Evolutionary conservation across 2,797 vertebrate genomes (phyloP).

Genomic region (Onychomys leucogaster): DNA sequence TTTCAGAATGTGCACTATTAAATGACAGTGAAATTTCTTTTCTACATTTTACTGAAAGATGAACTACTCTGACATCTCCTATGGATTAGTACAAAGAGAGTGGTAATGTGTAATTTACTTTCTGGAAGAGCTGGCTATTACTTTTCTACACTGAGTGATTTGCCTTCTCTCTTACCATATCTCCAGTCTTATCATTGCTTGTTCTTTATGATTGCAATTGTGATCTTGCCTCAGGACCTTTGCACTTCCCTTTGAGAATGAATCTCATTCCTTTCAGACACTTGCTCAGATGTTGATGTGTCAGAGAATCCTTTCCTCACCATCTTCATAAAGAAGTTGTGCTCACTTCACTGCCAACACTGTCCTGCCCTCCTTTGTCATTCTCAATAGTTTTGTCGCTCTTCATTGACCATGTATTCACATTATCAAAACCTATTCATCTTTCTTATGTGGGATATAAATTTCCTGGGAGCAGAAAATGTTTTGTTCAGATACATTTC

Average conservation of each 20-base stretch:
- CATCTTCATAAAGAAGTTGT: neutral
- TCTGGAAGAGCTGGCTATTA: too few species aligned
- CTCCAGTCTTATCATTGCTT: neutral
- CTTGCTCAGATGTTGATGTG: too few species aligned
- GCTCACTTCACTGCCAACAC: accelerated
- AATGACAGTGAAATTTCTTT: neutral
- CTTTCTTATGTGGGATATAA: neutral
- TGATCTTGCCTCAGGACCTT: neutral
- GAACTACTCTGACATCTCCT: neutral
- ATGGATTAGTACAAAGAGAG: neutral
- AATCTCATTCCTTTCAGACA: neutral
- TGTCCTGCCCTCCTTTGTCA: too few species aligned
- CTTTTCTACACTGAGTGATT: neutral
- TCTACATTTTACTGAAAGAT: neutral
- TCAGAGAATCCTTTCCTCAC: too few species aligned
- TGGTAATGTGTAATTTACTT: neutral
- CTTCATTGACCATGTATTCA: neutral
- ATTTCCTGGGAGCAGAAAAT: neutral
- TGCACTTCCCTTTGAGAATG: too few species aligned
- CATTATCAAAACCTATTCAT: neutral
- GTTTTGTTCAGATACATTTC: neutral
- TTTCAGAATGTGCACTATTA: neutral
- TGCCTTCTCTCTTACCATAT: neutral
- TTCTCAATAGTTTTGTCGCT: neutral
- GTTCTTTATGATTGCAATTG: neutral